Evolutionary conservation across 2,113 vertebrate genomes (phyloP), one percentile per base, ranked within the genome.

Genomic region (Amphilophus citrinellus): DNA sequence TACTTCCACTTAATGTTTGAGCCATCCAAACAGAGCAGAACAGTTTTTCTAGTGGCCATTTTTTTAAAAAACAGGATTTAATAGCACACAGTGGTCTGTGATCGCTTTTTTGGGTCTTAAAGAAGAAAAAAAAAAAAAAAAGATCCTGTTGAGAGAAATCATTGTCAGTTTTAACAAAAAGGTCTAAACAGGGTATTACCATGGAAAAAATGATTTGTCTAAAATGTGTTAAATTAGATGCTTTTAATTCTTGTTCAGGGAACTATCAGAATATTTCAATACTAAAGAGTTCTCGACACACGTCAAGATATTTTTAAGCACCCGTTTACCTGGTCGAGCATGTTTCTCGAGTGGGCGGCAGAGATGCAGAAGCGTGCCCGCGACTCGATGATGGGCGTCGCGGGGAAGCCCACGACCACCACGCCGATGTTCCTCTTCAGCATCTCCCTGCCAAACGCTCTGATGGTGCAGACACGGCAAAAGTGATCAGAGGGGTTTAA

Each of bases 391-490:
- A 99, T 99, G 14, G 98, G 97, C 2, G 98, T 99, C 17, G 98
- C 98, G 17, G 98, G 98, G 88, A 99, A 99, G 32, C 98, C 98
- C 65, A 99, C 98, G 32, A 97, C 98, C 75, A 99, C 98, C 4
- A 98, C 97, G 4, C 97, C 98, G 1, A 99, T 94, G 90, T 98
- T 97, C 84, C 97, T 96, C 94, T 97, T 98, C 90, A 99, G 85
- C 98, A 99, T 98, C 96, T 99, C 98, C 66, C 97, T 95, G 57
- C 97, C 98, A 84, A 99, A 99, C 0, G 98, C 98, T 24, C 98
- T 99, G 92, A 13, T 1, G 57, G 30, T 58, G 61, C 32, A 80
- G 59, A 66, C 4, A 71, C 1, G 44, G 17, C 1, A 42, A 53
- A 0, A 60, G 37, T 10, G 8, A 11, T 22, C 5, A 0, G 2